Base-by-base conservation (phyloP, 2,888 invertebrate species). In the Dryocosmus kuriphilus region DNA sequence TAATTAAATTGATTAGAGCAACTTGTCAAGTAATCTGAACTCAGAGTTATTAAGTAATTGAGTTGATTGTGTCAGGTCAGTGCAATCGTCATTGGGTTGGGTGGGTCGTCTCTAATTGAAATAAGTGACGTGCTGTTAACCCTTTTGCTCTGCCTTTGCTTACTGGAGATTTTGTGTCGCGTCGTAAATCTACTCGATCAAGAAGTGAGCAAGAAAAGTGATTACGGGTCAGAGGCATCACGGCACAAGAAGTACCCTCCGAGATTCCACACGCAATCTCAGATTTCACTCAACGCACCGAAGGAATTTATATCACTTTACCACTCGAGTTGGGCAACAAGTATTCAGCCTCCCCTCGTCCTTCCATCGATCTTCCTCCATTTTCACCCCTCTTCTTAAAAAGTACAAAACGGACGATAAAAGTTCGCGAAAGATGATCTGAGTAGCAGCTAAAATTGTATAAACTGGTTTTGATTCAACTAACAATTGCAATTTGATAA, bases 41-140 rank as follows among this genome's bases (percentile, higher is more conserved):
- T 60, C 30, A n/a, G 35, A 61, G 24, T 60, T 61, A 74, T 60
- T 74, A 27, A 74, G 38, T 57, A 61, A 35, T 41, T 38, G 24
- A n/a, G 57, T 22, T 51, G 51, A 71, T 71, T 61, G 38, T 51
- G 51, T 51, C 71, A 71, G 27, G 24, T 8, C 22, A 38, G 46
- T 27, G 46, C 19, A 67, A 67, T 67, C 30, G 8, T 67, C 46
- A 51, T 60, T 67, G 60, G 57, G 63, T 60, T 67, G 60, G 57
- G 63, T 61, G 60, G 65, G 76, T 57, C 67, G 55, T 22, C 61
- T 71, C 57, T 80, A 80, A 77, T 77, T 80, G 74, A 77, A 77
- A 80, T 80, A 80, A 80, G 76, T 80, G 76, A 76, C 75, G 65
- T 63, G 60, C 63, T 77, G 77, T 77, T 77, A 74, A 41, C 75